These are phyloP conservation scores for Drosophila sturtevanti DNA, from an alignment of 1,140 invertebrate genomes.

Conservation along the genomic window DNA sequence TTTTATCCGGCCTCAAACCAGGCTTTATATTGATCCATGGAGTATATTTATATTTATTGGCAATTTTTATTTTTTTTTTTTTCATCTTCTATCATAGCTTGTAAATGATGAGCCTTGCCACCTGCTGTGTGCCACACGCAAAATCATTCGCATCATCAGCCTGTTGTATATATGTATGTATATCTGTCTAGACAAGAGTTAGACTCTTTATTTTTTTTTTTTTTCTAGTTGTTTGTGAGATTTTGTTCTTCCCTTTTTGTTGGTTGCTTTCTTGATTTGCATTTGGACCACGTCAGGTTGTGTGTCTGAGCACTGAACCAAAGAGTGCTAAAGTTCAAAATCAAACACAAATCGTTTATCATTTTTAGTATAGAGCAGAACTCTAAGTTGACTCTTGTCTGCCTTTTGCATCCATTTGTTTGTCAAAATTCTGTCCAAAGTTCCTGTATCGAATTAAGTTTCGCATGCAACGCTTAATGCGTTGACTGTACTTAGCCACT, in stretches of 20 bases:
- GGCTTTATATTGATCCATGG: constrained; percentile 31
- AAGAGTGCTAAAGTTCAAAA: constrained; percentile 26
- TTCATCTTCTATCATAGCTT: constrained; percentile 28
- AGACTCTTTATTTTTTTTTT: constrained; percentile 32
- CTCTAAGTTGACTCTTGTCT: not conserved
- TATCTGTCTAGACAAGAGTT: constrained; percentile 63
- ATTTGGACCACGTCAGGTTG: constrained; percentile 10
- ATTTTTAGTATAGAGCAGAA: constrained; percentile 5
- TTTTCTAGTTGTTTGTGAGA: constrained; percentile 16
- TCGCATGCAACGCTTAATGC: constrained; percentile 1
- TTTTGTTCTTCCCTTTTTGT: constrained; percentile 16
- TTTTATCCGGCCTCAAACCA: not conserved
- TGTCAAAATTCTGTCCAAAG: constrained; percentile 8
- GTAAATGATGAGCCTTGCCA: constrained; percentile 39
- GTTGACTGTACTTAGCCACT: constrained; percentile 25
- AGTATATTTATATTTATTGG: constrained; percentile 38
- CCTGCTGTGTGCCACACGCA: constrained; percentile 54
- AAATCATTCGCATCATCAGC: constrained; percentile 16
- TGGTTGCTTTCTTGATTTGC: constrained; percentile 1
- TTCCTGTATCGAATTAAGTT: constrained; percentile 22
- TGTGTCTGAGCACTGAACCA: constrained; percentile 58
- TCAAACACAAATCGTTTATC: constrained; percentile 54
- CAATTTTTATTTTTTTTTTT: constrained; percentile 27
- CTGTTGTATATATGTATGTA: constrained; percentile 47
- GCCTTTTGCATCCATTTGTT: not conserved